Evolutionary conservation across 1,140 invertebrate species (phyloP).

Genomic region (Babylonia areolata): DNA sequence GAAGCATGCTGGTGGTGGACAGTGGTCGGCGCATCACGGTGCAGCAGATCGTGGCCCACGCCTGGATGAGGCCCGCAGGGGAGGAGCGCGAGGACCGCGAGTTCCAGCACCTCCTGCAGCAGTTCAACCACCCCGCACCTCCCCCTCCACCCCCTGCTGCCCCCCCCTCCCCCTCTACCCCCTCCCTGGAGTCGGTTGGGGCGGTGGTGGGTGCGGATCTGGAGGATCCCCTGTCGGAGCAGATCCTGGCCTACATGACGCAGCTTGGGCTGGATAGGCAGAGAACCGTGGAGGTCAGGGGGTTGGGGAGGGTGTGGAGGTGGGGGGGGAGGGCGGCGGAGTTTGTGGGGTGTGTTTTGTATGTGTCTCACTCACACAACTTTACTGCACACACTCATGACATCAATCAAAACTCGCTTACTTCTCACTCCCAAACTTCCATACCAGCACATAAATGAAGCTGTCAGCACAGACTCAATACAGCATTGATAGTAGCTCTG

Average conservation of each 20-base stretch:
- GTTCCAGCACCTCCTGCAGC: conserved; percentile 46
- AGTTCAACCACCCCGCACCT: conserved; percentile 66
- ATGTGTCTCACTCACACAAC: too few species aligned
- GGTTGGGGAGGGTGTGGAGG: too few species aligned
- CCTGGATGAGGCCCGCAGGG: conserved; percentile 85
- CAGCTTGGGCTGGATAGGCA: conserved; percentile 91
- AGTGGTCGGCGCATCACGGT: conserved; percentile 88
- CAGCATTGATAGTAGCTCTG: too few species aligned
- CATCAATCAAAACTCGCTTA: too few species aligned
- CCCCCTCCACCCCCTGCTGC: conserved; percentile 75
- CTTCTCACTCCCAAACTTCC: too few species aligned
- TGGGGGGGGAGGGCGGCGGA: too few species aligned
- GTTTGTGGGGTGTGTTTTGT: too few species aligned
- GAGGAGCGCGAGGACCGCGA: conserved; percentile 39
- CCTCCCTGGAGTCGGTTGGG: conserved; percentile 64
- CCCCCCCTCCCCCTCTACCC: conserved; percentile 79
- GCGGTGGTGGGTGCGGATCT: conserved; percentile 61
- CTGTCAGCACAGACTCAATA: too few species aligned
- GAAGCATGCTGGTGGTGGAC: conserved; percentile 95
- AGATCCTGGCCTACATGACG: conserved; percentile 93
- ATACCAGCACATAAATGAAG: too few species aligned
- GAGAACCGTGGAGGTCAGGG: conserved; percentile 88
- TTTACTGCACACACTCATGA: too few species aligned
- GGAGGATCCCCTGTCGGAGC: conserved; percentile 82
- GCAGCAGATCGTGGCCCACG: conserved; percentile 89